Base-by-base conservation (phyloP, 2,888 invertebrate species). In the Colostygia pectinataria region DNA sequence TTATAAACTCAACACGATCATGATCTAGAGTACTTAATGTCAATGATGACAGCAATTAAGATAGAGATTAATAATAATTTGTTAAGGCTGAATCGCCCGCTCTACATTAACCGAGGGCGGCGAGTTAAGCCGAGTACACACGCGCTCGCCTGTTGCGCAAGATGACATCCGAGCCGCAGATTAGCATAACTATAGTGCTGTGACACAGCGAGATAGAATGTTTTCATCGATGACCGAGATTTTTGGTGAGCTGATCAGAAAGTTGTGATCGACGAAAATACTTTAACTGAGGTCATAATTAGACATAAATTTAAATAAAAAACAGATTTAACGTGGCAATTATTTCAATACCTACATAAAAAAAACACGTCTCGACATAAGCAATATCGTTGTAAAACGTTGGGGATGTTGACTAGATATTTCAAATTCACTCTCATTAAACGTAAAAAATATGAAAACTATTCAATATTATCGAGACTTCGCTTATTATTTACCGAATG, bases 101-200 rank as follows among this genome's bases (percentile, higher is more conserved):
- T 77, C 68, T 68, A 67, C 75, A 76, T 78, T 68, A 77, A 73
- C 74, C 74, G 71, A 6, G 33, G 10, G 74, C 62, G 68, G 65
- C 57, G 68, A 76, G 79, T 77, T 81, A 82, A 83, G 82, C 82
- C 77, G 70, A 73, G 76, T 73, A 66, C 71, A 80, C 76, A 83
- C 77, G 75, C 75, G 75, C 73, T 74, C 77, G 85, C 84, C 81
- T 86, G 87, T 88, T 89, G 85, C 88, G 87, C 83, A 88, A 88
- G 85, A 84, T 80, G 83, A 83, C 83, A 86, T 83, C 82, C 78
- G 77, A 83, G 79, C 78, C 70, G 69, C 76, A 80, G 83, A 87
- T 88, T 87, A 88, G 79, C 85, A 85, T 87, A 79, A 74, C 76
- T 51, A 59, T 78, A 88, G 86, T 73, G 83, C 46, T 71, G 81